Conservation (phyloP, 2,113 vertebrate genomes). For the Taurulus bubalis region DNA sequence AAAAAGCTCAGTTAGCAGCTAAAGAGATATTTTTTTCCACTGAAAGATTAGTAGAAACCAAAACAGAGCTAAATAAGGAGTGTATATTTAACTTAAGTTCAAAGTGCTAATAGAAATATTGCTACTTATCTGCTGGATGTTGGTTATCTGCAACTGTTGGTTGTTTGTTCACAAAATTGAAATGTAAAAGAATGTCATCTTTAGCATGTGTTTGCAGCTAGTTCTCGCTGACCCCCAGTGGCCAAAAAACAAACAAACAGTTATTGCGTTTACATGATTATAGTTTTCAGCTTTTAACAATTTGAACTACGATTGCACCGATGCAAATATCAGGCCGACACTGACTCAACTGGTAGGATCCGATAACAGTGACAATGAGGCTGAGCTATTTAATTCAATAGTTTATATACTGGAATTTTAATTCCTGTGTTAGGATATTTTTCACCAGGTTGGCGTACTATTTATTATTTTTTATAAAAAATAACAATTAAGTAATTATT, state of each 20-base stretch:
- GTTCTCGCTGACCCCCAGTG: too few species aligned
- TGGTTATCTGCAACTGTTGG: not conserved
- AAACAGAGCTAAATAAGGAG: not conserved
- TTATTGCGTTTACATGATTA: not conserved
- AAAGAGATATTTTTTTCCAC: not conserved
- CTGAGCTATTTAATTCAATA: not conserved
- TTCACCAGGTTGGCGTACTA: too few species aligned
- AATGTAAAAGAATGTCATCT: not conserved
- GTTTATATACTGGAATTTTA: not conserved
- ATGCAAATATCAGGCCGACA: too few species aligned
- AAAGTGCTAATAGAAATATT: not conserved
- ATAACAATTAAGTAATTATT: too few species aligned
- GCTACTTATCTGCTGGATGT: not conserved
- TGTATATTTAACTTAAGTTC: not conserved
- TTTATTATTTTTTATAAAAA: too few species aligned
- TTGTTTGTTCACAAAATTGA: not conserved
- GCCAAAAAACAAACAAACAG: too few species aligned
- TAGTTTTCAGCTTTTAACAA: not conserved
- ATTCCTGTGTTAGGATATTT: not conserved
- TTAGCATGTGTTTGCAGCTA: not conserved
- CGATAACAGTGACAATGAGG: too few species aligned
- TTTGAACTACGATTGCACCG: not conserved
- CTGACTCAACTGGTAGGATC: too few species aligned
- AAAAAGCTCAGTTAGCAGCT: not conserved
- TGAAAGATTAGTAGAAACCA: not conserved